Evolutionary conservation across 1,140 invertebrate genomes (phyloP).

Genomic region (Batillaria attramentaria): DNA sequence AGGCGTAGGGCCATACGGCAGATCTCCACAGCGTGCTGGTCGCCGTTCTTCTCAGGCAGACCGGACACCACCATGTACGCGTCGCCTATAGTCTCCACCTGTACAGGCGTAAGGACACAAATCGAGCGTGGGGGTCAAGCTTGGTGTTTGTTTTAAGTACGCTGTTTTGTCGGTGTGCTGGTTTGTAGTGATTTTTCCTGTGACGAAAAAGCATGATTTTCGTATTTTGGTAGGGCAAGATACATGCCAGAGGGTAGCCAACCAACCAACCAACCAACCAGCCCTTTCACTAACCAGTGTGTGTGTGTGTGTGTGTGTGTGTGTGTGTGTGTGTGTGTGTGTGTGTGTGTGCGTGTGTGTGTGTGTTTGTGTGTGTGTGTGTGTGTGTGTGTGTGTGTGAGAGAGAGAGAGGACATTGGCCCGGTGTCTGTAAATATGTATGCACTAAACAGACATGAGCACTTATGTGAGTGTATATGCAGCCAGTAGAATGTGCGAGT

Average conservation of each 20-base stretch:
- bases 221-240: too few species aligned
- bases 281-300: background rate
- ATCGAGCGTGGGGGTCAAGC: background rate
- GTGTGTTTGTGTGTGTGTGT: slow-evolving; percentile 9
- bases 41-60: slow-evolving; percentile 82
- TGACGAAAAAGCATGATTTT: too few species aligned
- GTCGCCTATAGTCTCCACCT: slow-evolving; percentile 69
- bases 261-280: too few species aligned
- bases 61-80: slow-evolving; percentile 73
- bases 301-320: background rate
- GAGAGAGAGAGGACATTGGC: background rate
- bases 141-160: background rate
- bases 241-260: too few species aligned
- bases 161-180: background rate
- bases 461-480: too few species aligned
- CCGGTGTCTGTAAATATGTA: too few species aligned
- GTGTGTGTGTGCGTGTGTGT: background rate
- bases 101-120: background rate
- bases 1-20: slow-evolving; percentile 91
- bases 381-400: background rate
- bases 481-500: too few species aligned
- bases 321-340: background rate
- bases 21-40: slow-evolving; percentile 85
- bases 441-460: too few species aligned
- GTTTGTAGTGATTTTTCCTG: too few species aligned